Evolutionary conservation across 2,888 invertebrate genomes (phyloP).

Genomic region (Bugulina stolonifera): DNA sequence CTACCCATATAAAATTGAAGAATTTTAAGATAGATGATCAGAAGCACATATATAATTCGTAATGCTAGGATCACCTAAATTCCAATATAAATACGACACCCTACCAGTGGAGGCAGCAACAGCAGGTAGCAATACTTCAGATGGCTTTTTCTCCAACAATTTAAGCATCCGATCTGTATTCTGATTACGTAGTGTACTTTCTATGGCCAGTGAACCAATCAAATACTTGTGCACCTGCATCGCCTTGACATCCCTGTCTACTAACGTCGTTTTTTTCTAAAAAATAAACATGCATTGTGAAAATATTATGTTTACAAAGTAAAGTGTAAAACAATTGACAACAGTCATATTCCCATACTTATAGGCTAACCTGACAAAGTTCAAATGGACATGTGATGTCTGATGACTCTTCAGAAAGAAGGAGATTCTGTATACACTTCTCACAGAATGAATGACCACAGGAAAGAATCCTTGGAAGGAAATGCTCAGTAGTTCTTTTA

Average conservation of each 20-base stretch:
- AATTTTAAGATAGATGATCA: too few relatives aligned
- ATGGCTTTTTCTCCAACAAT: constrained; percentile 7
- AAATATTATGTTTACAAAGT: too few relatives aligned
- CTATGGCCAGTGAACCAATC: not conserved
- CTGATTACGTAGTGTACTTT: not conserved
- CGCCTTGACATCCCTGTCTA: not conserved
- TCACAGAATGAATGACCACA: constrained; percentile 22
- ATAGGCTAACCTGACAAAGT: constrained; percentile 5
- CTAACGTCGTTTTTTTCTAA: too few relatives aligned
- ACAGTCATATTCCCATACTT: too few relatives aligned
- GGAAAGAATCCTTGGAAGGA: not conserved
- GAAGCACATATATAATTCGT: too few relatives aligned
- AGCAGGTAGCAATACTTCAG: not conserved
- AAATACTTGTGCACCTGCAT: constrained; percentile 3
- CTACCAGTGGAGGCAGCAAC: not conserved
- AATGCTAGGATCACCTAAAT: too few relatives aligned
- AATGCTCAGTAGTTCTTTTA: not conserved
- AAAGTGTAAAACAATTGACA: too few relatives aligned
- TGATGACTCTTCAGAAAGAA: too few relatives aligned
- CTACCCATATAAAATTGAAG: too few relatives aligned
- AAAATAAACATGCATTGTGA: too few relatives aligned
- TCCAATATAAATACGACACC: too few relatives aligned
- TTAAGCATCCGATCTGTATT: not conserved
- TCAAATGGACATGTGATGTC: not conserved
- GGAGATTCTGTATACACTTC: not conserved